Percentiles rank a stretch among this genome's conserved stretches.
These are phyloP conservation scores for Argyresthia albistria DNA, from an alignment of 2,888 invertebrate species.

Conservation along the genomic window DNA sequence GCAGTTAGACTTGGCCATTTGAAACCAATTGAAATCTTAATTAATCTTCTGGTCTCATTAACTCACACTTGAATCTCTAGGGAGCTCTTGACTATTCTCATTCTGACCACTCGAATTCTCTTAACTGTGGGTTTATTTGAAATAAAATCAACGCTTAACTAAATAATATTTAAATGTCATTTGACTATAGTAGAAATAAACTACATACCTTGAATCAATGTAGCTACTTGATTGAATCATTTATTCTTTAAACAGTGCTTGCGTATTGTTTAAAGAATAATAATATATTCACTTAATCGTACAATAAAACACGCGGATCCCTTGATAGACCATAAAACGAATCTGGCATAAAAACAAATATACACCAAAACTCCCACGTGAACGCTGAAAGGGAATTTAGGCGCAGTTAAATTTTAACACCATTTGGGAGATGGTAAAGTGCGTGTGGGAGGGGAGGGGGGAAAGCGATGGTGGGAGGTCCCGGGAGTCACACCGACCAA, in stretches of 20 bases:
- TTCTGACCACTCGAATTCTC: not conserved
- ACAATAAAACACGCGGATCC: not conserved
- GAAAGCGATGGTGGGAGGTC: not conserved
- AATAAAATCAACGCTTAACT: too few species aligned
- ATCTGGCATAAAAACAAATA: slow-evolving; percentile 20
- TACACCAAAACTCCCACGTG: slow-evolving; percentile 22
- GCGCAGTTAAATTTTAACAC: slow-evolving; percentile 45
- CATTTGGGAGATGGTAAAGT: slow-evolving; percentile 10
- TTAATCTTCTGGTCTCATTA: slow-evolving; percentile 32
- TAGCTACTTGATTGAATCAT: too few species aligned
- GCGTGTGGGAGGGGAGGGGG: not conserved
- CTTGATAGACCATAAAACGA: not conserved
- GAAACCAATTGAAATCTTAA: slow-evolving; percentile 30
- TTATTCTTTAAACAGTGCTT: too few species aligned
- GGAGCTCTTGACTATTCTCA: not conserved
- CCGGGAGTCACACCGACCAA: not conserved
- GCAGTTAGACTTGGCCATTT: slow-evolving; percentile 24
- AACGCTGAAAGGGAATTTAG: slow-evolving; percentile 21
- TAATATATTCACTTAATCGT: too few species aligned
- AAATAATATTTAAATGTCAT: too few species aligned
- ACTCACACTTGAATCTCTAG: slow-evolving; percentile 25
- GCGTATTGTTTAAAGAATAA: too few species aligned
- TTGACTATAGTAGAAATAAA: too few species aligned
- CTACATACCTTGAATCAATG: too few species aligned
- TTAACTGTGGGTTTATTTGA: too few species aligned